These are phyloP conservation scores for Centrocercus urophasianus DNA, from an alignment of 2,113 vertebrate species.

Conservation along the genomic window DNA sequence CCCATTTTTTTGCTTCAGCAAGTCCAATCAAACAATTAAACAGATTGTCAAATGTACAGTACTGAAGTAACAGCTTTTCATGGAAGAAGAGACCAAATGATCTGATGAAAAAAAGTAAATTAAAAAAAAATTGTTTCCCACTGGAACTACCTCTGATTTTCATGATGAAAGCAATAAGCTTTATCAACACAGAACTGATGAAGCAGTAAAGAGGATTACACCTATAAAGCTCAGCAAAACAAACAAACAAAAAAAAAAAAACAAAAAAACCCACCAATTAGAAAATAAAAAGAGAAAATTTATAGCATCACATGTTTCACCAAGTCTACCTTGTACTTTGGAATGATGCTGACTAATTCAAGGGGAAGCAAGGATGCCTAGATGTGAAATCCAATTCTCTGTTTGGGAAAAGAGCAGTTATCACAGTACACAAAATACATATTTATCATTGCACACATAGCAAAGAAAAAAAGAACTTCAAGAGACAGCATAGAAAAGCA, in stretches of 20 bases:
- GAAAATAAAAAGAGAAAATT: background rate
- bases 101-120: background rate
- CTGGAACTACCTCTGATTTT: background rate
- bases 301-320: background rate
- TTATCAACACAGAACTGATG: background rate
- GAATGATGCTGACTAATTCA: background rate
- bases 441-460: background rate
- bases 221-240: background rate
- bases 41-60: background rate
- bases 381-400: background rate
- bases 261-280: background rate
- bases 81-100: background rate
- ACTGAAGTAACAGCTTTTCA: background rate
- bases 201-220: background rate
- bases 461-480: background rate
- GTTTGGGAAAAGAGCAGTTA: background rate
- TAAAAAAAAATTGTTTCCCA: background rate
- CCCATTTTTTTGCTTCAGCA: background rate
- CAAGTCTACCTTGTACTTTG: background rate
- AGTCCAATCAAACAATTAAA: constrained; percentile 20
- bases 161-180: background rate
- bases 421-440: background rate
- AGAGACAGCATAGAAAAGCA: background rate
- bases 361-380: background rate
- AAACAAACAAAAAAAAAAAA: background rate